These are phyloP conservation scores for Onychomys leucogaster DNA, from an alignment of 2,797 vertebrate species.

Conservation along the genomic window DNA sequence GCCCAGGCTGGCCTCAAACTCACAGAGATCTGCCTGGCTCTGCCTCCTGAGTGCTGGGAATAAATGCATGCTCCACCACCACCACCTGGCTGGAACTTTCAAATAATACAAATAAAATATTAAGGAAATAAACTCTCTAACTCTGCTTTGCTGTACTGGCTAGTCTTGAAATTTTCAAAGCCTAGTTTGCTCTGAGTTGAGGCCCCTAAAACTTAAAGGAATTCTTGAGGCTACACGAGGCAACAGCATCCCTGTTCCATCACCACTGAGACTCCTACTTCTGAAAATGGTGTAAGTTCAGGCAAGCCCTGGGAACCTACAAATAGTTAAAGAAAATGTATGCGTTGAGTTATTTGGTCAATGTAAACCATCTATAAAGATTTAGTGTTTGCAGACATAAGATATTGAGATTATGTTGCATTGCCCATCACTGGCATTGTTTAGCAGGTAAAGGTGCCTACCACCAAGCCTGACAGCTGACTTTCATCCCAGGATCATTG, in stretches of 20 bases:
- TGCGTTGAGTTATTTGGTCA: background rate
- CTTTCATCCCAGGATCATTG: background rate
- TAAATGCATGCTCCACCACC: no score
- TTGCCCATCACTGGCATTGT: background rate
- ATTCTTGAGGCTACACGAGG: background rate
- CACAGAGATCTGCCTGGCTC: no score
- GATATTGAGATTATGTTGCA: background rate
- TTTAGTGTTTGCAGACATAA: background rate
- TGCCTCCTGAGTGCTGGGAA: no score
- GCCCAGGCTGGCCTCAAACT: no score
- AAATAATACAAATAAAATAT: background rate
- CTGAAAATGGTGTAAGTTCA: background rate
- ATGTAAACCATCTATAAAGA: background rate
- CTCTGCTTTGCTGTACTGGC: background rate
- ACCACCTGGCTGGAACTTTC: background rate
- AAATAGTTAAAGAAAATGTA: background rate
- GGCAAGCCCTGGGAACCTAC: background rate
- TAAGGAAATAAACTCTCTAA: background rate
- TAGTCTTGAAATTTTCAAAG: background rate
- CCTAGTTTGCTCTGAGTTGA: background rate
- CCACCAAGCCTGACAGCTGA: background rate
- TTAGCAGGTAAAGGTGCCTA: background rate
- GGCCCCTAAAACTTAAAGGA: background rate
- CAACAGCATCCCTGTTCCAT: background rate
- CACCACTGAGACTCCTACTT: background rate